A percentile compares a stretch with the other conserved stretches of the same genome.
phyloP scores from a whole-genome alignment of 2,113 vertebrate species.

The Poeciliopsis turrubarensis region DNA sequence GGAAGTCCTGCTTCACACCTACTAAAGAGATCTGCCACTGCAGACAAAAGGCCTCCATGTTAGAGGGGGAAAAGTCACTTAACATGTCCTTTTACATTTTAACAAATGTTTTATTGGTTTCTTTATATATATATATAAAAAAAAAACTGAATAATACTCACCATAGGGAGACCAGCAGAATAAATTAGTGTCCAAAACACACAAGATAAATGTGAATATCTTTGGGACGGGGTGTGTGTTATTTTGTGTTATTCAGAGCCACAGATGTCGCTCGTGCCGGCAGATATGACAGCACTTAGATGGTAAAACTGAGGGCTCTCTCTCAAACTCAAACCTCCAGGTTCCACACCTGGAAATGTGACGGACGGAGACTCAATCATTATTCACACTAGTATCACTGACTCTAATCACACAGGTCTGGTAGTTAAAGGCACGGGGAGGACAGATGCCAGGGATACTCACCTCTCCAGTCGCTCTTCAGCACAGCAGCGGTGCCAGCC shows the following conservation, averaged over 20 bases:
- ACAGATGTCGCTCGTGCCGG: constrained; percentile 5
- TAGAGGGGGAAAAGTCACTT: not conserved
- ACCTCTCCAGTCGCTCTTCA: constrained; percentile 28
- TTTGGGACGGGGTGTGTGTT: constrained; percentile 14
- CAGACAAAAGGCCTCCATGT: not conserved
- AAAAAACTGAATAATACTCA: constrained; percentile 45
- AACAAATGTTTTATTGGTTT: constrained; percentile 26
- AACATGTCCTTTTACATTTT: constrained; percentile 7
- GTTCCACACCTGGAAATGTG: constrained; percentile 52
- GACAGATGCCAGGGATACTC: constrained; percentile 20
- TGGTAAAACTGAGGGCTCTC: constrained; percentile 22
- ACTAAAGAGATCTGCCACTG: not conserved
- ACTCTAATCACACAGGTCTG: not conserved
- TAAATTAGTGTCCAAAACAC: constrained; percentile 73
- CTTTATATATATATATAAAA: not conserved
- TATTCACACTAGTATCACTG: constrained; percentile 10
- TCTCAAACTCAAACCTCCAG: constrained; percentile 17
- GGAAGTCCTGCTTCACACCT: constrained; percentile 24
- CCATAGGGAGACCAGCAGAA: constrained; percentile 66
- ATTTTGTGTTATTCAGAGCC: constrained; percentile 23
- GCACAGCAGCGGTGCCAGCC: constrained; percentile 6
- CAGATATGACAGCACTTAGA: constrained; percentile 17
- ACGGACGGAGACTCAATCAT: constrained; percentile 35
- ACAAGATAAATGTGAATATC: constrained; percentile 29
- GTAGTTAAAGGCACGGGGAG: not conserved